A percentile compares a stretch with the other conserved stretches of the same genome.
These are phyloP conservation scores for Nebria ingens DNA, from an alignment of 1,140 invertebrate genomes.

Conservation along the genomic window DNA sequence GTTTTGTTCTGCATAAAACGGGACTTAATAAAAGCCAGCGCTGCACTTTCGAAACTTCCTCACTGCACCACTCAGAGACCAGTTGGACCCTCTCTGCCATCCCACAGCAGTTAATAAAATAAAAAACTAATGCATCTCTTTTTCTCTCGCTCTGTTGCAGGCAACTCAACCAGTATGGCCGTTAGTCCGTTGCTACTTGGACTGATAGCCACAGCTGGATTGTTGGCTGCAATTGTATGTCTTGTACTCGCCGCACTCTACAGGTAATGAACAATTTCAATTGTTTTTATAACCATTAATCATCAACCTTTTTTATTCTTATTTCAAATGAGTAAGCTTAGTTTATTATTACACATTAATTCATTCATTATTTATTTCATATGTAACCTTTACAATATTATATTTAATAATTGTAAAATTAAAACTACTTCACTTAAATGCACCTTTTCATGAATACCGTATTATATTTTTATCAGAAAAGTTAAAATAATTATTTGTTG, in stretches of 20 bases:
- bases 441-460: too few relatives aligned
- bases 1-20: slow-evolving; percentile 1
- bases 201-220: slow-evolving; percentile 55
- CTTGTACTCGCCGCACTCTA: slow-evolving; percentile 57
- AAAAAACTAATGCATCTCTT: background rate
- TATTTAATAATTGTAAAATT: too few relatives aligned
- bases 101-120: background rate
- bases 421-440: too few relatives aligned
- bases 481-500: too few relatives aligned
- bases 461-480: too few relatives aligned
- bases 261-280: slow-evolving; percentile 20
- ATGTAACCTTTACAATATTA: too few relatives aligned
- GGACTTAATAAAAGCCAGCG: slow-evolving; percentile 2
- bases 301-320: too few relatives aligned
- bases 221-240: slow-evolving; percentile 58
- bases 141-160: slow-evolving; percentile 27
- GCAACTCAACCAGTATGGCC: slow-evolving; percentile 42
- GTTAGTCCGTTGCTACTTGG: slow-evolving; percentile 61
- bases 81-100: background rate
- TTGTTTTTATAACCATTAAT: too few relatives aligned
- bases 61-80: background rate
- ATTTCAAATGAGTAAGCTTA: too few relatives aligned
- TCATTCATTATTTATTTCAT: too few relatives aligned
- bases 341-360: too few relatives aligned
- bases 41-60: background rate